phyloP scores from a whole-genome alignment of 2,113 vertebrate genomes.

The Oreotrochilus melanogaster region DNA sequence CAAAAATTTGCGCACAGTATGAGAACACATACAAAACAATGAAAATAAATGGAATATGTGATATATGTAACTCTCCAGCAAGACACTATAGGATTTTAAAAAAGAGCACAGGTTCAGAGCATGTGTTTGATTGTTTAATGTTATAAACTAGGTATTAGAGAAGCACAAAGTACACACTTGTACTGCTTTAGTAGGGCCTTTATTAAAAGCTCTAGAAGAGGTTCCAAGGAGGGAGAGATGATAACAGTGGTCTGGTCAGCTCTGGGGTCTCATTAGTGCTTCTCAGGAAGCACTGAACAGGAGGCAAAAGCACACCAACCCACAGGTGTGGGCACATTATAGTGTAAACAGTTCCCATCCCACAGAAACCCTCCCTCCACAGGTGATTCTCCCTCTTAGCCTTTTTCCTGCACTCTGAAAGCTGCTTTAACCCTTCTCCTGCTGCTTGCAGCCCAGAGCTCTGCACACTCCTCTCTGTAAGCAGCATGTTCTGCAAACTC shows the following conservation, averaged over 20 bases:
- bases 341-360: not conserved
- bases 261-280: not conserved
- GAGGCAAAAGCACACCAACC: constrained; percentile 5
- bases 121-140: constrained; percentile 22
- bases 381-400: not conserved
- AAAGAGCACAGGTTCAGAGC: not conserved
- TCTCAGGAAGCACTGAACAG: not conserved
- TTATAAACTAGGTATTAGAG: constrained; percentile 22
- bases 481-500: not conserved
- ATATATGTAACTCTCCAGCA: not conserved
- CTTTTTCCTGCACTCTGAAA: not conserved
- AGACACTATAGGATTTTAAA: not conserved
- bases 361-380: not conserved
- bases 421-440: not conserved
- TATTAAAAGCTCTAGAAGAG: constrained; percentile 34
- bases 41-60: not conserved
- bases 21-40: not conserved
- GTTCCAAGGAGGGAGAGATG: constrained; percentile 2
- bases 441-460: not conserved
- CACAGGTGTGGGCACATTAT: constrained; percentile 18
- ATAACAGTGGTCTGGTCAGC: constrained; percentile 8
- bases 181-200: constrained; percentile 31
- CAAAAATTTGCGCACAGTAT: not conserved
- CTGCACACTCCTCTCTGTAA: not conserved
- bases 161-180: constrained; percentile 31